Base-by-base conservation (phyloP, 2,888 invertebrate species). In the Lamproptera curius region DNA sequence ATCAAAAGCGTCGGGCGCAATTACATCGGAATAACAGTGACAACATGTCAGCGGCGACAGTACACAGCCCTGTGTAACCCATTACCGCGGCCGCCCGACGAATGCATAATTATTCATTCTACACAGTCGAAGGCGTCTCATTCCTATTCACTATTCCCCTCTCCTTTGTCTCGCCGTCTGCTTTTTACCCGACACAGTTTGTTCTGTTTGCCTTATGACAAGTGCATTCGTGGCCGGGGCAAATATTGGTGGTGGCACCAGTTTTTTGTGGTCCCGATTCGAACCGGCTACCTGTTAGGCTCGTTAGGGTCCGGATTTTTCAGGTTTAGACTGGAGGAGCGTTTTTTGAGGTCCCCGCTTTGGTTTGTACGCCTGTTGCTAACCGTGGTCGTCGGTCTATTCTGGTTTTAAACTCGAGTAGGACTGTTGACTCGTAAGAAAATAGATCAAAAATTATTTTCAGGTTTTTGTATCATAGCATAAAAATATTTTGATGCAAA, bases 121-220 rank as follows among this genome's bases (percentile, higher is more conserved):
- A 69, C 14, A 15, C 38, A 33, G 28, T 37, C 36, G 35, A 35
- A 35, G 8, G 3, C 38, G 36, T 54, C 67, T 72, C 70, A 71
- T 79, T 77, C 65, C 64, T 70, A 76, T 80, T 70, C 78, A 61
- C 53, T 58, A 57, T 66, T 63, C 69, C 58, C 57, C 57, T 58
- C 60, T 16, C 76, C 76, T 80, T 80, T 81, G 76, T 81, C 78
- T 75, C 76, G 73, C 72, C 70, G 69, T 68, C 67, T 67, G 74
- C 71, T 78, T 73, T 69, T 71, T 23, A 69, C 60, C 51, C 41
- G 66, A 56, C 65, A 59, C 59, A 73, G 78, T 75, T 80, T 80
- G 28, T 78, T 67, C 64, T 83, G 72, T 85, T 85, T 85, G 78
- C 74, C 81, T 73, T 83, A 71, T 72, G 80, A 79, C 82, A 79